Evolutionary conservation across 2,888 invertebrate species (phyloP), one percentile per base, ranked within the genome.

Genomic region (Anthophora plumipes): DNA sequence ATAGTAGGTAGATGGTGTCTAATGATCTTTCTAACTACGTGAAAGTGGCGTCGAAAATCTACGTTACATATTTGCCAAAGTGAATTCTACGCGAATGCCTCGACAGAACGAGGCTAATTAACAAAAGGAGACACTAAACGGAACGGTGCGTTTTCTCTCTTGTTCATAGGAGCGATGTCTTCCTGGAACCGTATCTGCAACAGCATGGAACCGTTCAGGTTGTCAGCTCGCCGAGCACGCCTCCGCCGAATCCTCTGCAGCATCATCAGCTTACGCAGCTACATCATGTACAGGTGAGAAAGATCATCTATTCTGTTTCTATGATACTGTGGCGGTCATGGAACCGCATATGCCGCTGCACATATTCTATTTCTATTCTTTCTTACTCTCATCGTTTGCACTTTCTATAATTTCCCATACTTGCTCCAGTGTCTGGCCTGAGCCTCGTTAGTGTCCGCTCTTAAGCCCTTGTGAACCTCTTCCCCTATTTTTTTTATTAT

Each of bases 151-250:
- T 81, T 72, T 72, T 88, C 79, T 74, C 77, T 31, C 31, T 31
- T 86, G 91, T 96, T 96, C 57, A 0, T 95, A 97, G 96, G 94
- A 96, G 96, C 94, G 96, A 96, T 92, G 95, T 95, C 84, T 96
- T 96, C 93, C 94, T 96, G 90, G 96, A 97, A 92, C 96, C 96
- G 50, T 96, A 96, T 92, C 94, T 96, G 85, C 96, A 96, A 81
- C 91, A 93, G 79, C 92, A 93, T 74, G 91, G 92, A 72, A 92
- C 92, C 80, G 91, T 92, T 85, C 92, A 92, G 87, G 92, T 92
- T 82, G 92, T 91, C 90, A 92, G 89, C 83, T 93, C 92, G 77
- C 93, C 93, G 74, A 92, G 90, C 85, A 92, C 92, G 75, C 92
- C 92, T 70, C 92, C 92, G 80, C 93, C 93, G 60, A 92, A 93